Base-by-base conservation (phyloP, 2,113 vertebrate species). In the Lanius collurio region DNA sequence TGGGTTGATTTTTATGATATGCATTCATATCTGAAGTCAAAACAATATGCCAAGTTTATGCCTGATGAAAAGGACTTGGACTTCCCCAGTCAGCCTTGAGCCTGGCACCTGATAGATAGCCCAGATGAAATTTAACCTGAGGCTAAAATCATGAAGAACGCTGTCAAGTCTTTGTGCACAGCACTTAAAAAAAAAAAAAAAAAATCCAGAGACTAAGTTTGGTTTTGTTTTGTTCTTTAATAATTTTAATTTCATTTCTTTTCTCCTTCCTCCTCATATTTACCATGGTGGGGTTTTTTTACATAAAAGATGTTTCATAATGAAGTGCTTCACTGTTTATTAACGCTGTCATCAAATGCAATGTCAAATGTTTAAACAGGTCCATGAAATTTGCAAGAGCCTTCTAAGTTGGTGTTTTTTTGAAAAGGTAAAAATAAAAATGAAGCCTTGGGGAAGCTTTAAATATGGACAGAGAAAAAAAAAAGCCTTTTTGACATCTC, bases 41-140 rank as follows among this genome's bases (percentile, higher is more conserved):
- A 19, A 33, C 33, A 39, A 10, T 22, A 11, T 59, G 5, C 20
- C 2, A 9, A 46, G 11, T 15, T 8, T 9, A 47, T 15, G 26
- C 1, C 1, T 8, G 11, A 57, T 37, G 11, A n/a, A 88, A 78
- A 67, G 4, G 16, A 33, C 23, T 80, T 53, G 16, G 18, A 20
- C 21, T 41, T 65, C 19, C 17, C 11, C 46, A 30, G 21, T 41
- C 55, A 81, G 15, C 22, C 10, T 19, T 44, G 11, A 68, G 37
- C 24, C 41, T 56, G 35, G 8, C 1, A 0, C 2, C 21, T 49
- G 13, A 31, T 9, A 81, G 3, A 6, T 26, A 73, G 10, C 1
- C 3, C 19, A 53, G 44, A 52, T n/a, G 4, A 85, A 83, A 55
- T 39, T 28, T 63, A 69, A 44, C 15, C 26, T 50, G 20, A 23